Evolutionary conservation across 2,797 vertebrate species (phyloP).

Genomic region (Sylvilagus floridanus): DNA sequence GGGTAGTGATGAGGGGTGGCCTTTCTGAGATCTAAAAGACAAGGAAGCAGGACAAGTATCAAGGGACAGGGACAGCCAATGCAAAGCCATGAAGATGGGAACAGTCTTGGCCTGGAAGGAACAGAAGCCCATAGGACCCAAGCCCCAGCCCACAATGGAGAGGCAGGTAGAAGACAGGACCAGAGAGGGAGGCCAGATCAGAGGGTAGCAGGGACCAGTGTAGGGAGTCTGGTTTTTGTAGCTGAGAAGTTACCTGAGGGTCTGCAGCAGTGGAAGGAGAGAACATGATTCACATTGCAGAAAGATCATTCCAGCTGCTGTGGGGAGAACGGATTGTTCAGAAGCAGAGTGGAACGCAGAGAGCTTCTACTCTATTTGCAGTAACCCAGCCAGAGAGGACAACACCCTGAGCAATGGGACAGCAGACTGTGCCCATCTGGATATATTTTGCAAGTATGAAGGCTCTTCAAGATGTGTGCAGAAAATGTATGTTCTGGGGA

Average conservation of each 20-base stretch:
- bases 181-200: background rate
- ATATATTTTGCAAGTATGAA: background rate
- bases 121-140: background rate
- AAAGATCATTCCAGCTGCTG: background rate
- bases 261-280: background rate
- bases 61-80: background rate
- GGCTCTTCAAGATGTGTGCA: too few relatives aligned
- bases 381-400: background rate
- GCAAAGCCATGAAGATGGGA: background rate
- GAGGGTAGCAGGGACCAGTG: background rate
- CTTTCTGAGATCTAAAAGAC: background rate
- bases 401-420: too few relatives aligned
- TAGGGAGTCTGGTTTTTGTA: background rate
- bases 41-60: background rate
- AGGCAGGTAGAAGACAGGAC: rapidly evolving
- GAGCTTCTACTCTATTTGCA: background rate
- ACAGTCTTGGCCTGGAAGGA: background rate
- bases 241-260: background rate
- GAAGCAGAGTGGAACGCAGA: background rate
- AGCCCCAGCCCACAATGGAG: background rate
- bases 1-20: background rate
- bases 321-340: too few relatives aligned
- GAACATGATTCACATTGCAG: background rate
- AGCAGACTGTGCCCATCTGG: rapidly evolving
- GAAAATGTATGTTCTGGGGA: too few relatives aligned